Evolutionary conservation across 2,888 invertebrate species (phyloP), one percentile per base, ranked within the genome.

Genomic region (Macrophya annulata): DNA sequence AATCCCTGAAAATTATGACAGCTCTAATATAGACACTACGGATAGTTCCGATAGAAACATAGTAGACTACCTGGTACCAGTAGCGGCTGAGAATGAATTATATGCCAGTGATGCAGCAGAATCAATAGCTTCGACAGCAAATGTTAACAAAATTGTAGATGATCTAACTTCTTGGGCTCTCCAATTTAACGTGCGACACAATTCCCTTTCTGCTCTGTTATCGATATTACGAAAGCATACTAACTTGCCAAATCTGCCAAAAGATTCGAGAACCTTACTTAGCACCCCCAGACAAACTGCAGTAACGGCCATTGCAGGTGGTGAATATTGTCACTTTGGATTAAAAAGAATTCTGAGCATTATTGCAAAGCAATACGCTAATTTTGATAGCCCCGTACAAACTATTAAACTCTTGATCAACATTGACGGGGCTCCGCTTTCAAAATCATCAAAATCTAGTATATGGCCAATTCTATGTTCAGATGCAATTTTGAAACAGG

Each of bases 261-360:
- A 79, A 37, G 40, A n/a, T 59, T 10, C 79, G 40, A 59, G 59
- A 40, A 55, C 79, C 10, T 59, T 79, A 40, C 79, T 79, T 17
- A 79, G 37, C 8, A 79, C 55, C 12, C 79, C 79, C 2, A 79
- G 79, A n/a, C 37, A 79, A 59, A 31, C 59, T 37, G 40, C 31
- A 59, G 59, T 79, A 37, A 17, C 59, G n/a, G 15, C 31, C n/a
- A 59, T 79, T 17, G 51, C 17, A 10, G 79, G 79, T 37, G 79
- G 79, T 55, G 17, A 79, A 79, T 79, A 79, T 79, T 79, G 79
- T 79, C 79, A 79, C 37, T 79, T 79, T n/a, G 79, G 79, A 17
- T 79, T 79, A n/a, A n/a, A 31, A 55, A 79, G n/a, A 51, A 37
- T 55, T 37, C 10, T 59, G 12, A 25, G 17, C 4, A 55, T 55